Percentiles rank a stretch among this genome's conserved stretches.
These are phyloP conservation scores for Lindbergichthys nudifrons DNA, from an alignment of 2,797 vertebrate species.

Conservation along the genomic window DNA sequence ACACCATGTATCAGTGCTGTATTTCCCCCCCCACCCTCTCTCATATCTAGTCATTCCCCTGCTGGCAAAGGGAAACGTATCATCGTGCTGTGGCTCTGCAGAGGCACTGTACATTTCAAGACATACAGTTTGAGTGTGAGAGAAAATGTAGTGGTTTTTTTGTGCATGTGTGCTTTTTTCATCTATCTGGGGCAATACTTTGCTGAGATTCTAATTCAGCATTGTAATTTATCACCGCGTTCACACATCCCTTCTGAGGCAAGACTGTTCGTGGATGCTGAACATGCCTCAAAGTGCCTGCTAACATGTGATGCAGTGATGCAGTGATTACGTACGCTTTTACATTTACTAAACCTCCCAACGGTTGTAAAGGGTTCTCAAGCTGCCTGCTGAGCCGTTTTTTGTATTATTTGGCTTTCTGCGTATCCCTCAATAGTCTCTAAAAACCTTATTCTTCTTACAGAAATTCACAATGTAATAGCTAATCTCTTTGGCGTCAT, in stretches of 20 bases:
- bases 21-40: not conserved
- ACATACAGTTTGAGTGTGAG: constrained; percentile 33
- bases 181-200: constrained; percentile 70
- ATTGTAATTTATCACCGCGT: constrained; percentile 52
- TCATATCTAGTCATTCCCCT: constrained; percentile 22
- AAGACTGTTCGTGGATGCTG: constrained; percentile 52
- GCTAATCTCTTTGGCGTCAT: constrained; percentile 69
- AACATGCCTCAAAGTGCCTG: constrained; percentile 45
- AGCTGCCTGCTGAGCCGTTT: constrained; percentile 31
- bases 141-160: constrained; percentile 7
- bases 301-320: constrained; percentile 57
- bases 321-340: constrained; percentile 52
- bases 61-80: constrained; percentile 24
- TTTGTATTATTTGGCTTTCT: constrained; percentile 51
- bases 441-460: constrained; percentile 64
- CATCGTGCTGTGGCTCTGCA: constrained; percentile 44
- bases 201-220: constrained; percentile 70
- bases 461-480: constrained; percentile 58
- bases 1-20: not conserved
- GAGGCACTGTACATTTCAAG: constrained; percentile 48
- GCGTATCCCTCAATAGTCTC: constrained; percentile 45
- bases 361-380: constrained; percentile 49
- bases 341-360: constrained; percentile 39
- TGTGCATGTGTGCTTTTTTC: constrained; percentile 39
- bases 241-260: constrained; percentile 53